These are phyloP conservation scores for Glaucidium brasilianum DNA, from an alignment of 2,113 vertebrate species.

Conservation along the genomic window DNA sequence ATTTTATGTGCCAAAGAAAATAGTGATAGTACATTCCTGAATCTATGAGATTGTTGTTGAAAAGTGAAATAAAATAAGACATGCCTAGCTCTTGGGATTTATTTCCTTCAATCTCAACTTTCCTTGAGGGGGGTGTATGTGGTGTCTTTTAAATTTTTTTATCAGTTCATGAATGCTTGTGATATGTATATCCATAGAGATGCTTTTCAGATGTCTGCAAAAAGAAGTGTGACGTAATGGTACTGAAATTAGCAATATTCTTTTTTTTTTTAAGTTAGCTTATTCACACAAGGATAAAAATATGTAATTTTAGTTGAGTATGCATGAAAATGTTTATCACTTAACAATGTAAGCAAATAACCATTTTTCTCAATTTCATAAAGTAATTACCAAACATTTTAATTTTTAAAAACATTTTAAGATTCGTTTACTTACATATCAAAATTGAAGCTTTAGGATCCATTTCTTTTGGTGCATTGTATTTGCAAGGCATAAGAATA, in stretches of 20 bases:
- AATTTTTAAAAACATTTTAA: not conserved
- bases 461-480: not conserved
- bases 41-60: not conserved
- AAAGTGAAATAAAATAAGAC: not conserved
- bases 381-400: not conserved
- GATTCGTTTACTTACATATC: not conserved
- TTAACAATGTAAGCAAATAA: not conserved
- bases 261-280: not conserved
- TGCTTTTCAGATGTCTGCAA: not conserved
- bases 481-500: not conserved
- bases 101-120: not conserved
- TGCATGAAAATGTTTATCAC: not conserved
- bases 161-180: not conserved
- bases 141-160: not conserved
- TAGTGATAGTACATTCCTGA: not conserved
- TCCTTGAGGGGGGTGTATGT: not conserved
- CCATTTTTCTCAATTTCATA: not conserved
- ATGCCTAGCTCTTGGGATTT: not conserved
- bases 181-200: not conserved
- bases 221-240: not conserved
- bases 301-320: not conserved
- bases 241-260: not conserved
- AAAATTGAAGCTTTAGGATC: not conserved
- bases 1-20: not conserved
- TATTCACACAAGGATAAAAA: not conserved